phyloP scores from a whole-genome alignment of 2,888 invertebrate genomes.

The Thera britannica region DNA sequence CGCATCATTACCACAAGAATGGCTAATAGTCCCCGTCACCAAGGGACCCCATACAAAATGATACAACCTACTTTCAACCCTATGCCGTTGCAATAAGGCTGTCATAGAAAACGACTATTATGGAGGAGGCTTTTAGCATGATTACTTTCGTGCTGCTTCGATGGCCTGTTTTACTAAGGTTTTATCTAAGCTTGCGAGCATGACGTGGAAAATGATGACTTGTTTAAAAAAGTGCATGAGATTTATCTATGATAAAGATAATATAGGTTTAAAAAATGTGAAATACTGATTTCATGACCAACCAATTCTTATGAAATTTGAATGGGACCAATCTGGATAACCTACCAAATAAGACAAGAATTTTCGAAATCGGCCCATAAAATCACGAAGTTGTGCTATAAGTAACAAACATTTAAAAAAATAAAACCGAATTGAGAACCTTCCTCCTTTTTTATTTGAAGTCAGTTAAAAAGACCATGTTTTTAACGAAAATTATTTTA shows the following conservation, averaged over 20 bases:
- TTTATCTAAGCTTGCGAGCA: not conserved
- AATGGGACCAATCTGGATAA: too few relatives aligned
- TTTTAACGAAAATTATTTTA: too few relatives aligned
- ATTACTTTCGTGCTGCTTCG: conserved; percentile 23
- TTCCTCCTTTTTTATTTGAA: too few relatives aligned
- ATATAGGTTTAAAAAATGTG: too few relatives aligned
- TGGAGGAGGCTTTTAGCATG: conserved; percentile 26
- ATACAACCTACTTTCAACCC: conserved; percentile 4
- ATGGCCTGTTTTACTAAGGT: conserved; percentile 11
- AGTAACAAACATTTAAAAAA: too few relatives aligned
- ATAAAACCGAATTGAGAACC: too few relatives aligned
- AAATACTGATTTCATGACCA: too few relatives aligned
- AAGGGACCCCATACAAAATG: conserved; percentile 4
- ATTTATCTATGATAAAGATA: not conserved
- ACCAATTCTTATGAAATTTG: too few relatives aligned
- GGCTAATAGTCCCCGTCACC: conserved; percentile 23
- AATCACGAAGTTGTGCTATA: too few relatives aligned
- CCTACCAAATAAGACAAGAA: too few relatives aligned
- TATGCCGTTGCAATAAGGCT: conserved; percentile 9
- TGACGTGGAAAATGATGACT: not conserved
- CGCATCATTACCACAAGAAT: conserved; percentile 32
- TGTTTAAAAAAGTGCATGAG: not conserved
- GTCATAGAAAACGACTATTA: conserved; percentile 11
- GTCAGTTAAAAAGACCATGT: too few relatives aligned
- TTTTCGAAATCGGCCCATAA: too few relatives aligned